Evolutionary conservation across 2,797 vertebrate genomes (phyloP).

Genomic region (Gadopsis bispinosus): DNA sequence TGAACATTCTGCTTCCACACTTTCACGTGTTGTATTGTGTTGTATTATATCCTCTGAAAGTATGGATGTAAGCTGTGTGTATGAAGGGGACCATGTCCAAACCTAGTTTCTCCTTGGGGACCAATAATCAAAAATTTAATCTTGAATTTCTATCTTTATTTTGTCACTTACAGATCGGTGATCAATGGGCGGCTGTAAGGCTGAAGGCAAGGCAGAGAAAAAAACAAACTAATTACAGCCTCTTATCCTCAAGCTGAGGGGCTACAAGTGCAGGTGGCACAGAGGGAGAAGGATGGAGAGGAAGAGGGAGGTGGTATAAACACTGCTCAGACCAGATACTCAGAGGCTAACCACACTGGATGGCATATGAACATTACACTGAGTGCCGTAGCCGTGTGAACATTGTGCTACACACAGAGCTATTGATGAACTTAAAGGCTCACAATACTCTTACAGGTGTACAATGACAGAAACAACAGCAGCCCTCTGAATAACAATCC

Average conservation of each 20-base stretch:
- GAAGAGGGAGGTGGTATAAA: slow-evolving; percentile 43
- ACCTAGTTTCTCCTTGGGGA: neutral
- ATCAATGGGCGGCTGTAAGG: slow-evolving; percentile 56
- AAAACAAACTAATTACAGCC: slow-evolving; percentile 64
- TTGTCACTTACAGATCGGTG: slow-evolving; percentile 25
- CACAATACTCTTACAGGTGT: neutral
- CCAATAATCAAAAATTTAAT: neutral
- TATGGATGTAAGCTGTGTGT: neutral
- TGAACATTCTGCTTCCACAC: neutral
- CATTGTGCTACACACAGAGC: neutral
- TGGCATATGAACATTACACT: slow-evolving; percentile 39
- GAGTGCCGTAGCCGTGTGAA: slow-evolving; percentile 2
- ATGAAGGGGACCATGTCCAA: neutral
- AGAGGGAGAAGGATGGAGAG: slow-evolving; percentile 33
- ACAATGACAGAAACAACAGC: neutral
- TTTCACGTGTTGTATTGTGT: neutral
- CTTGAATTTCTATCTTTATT: slow-evolving; percentile 4
- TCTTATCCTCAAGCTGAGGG: slow-evolving; percentile 53
- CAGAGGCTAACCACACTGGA: slow-evolving; percentile 44
- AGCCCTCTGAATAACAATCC: slow-evolving; percentile 19
- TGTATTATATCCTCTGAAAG: neutral
- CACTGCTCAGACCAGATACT: slow-evolving; percentile 42
- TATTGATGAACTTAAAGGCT: neutral
- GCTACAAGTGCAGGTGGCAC: slow-evolving; percentile 29
- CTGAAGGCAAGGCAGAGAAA: slow-evolving; percentile 45